Percentiles rank a stretch among this genome's conserved stretches.
These are phyloP conservation scores for Fundulus diaphanus DNA, from an alignment of 2,797 vertebrate genomes.

Conservation along the genomic window DNA sequence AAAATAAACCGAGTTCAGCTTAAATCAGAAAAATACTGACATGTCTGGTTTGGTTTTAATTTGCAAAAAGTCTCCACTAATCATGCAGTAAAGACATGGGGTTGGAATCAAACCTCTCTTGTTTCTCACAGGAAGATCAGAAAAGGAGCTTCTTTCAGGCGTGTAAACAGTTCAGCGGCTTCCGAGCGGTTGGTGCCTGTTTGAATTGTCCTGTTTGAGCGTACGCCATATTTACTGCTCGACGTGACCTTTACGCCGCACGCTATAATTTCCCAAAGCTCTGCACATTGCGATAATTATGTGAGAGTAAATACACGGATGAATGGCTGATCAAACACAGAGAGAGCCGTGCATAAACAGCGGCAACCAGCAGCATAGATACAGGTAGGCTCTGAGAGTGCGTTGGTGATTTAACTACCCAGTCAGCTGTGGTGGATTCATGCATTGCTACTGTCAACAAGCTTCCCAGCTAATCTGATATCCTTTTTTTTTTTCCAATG, in stretches of 20 bases:
- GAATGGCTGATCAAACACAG: constrained; percentile 46
- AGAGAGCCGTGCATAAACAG: constrained; percentile 7
- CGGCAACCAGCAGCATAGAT: neutral
- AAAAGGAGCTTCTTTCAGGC: constrained; percentile 19
- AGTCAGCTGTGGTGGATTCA: neutral
- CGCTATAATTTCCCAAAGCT: constrained; percentile 60
- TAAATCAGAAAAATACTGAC: neutral
- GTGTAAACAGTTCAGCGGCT: constrained; percentile 25
- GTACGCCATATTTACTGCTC: constrained; percentile 36
- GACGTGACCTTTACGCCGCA: constrained; percentile 55
- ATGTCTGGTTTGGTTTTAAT: neutral
- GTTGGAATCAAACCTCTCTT: neutral
- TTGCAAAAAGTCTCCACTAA: neutral
- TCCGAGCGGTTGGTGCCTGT: constrained; percentile 25
- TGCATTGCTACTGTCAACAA: neutral
- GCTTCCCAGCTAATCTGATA: neutral
- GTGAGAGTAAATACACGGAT: constrained; percentile 54
- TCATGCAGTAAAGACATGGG: neutral
- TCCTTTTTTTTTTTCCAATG: constrained; percentile 15
- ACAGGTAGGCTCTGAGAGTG: neutral
- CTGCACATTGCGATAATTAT: constrained; percentile 53
- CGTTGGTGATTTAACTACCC: neutral
- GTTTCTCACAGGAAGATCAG: neutral
- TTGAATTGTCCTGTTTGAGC: constrained; percentile 50
- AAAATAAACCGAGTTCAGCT: neutral